Conservation (phyloP, 1,140 invertebrate genomes). For the Drosophila bipectinata region DNA sequence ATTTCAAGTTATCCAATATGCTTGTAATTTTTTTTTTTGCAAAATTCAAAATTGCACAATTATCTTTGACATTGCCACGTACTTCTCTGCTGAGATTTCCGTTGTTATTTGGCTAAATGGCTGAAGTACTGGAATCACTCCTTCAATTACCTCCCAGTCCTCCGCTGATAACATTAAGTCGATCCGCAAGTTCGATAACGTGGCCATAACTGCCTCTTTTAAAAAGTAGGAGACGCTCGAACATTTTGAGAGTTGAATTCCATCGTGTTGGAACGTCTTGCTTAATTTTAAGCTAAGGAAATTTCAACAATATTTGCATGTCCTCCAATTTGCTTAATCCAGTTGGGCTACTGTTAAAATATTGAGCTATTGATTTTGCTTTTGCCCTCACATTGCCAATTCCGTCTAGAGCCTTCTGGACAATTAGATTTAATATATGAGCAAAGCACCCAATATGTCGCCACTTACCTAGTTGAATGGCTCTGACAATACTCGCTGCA, state of each 20-base stretch:
- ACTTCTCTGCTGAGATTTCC: not conserved
- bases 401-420: constrained; percentile 8
- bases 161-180: constrained; percentile 1
- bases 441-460: not conserved
- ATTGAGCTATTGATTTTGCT: too few relatives aligned
- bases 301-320: constrained; percentile 4
- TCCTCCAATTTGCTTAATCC: not conserved
- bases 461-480: too few relatives aligned
- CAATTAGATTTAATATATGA: constrained; percentile 12
- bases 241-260: constrained; percentile 17
- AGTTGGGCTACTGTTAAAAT: too few relatives aligned
- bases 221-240: constrained; percentile 9
- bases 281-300: constrained; percentile 1
- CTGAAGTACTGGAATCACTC: constrained; percentile 2
- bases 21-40: constrained; percentile 1
- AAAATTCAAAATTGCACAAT: constrained; percentile 6
- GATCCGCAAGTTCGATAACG: not conserved
- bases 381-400: constrained; percentile 3
- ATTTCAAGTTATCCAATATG: not conserved
- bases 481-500: too few relatives aligned
- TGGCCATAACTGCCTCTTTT: constrained; percentile 5
- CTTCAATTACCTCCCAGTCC: not conserved
- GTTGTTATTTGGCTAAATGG: not conserved
- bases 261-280: constrained; percentile 16
- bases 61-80: constrained; percentile 3